phyloP scores from a whole-genome alignment of 2,797 vertebrate genomes.

The Halcyon badia region DNA sequence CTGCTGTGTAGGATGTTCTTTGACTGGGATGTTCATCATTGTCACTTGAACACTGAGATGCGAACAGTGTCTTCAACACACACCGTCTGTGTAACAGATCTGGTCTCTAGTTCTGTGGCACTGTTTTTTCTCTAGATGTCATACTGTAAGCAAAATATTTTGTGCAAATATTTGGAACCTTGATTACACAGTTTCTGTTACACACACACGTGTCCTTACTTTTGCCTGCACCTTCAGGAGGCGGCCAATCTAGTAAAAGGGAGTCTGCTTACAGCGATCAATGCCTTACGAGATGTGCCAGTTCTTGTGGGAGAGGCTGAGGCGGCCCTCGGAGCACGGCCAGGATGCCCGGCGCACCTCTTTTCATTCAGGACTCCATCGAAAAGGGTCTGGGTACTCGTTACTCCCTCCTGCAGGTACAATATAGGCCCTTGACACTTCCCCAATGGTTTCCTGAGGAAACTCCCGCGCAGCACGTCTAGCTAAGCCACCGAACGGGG shows the following conservation, averaged over 20 bases:
- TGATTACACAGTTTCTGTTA: not conserved
- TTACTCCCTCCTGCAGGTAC: not conserved
- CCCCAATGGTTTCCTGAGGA: not conserved
- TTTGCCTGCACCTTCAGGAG: not conserved
- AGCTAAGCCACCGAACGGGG: not conserved
- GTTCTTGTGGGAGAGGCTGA: not conserved
- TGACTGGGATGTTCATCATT: not conserved
- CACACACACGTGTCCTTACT: not conserved
- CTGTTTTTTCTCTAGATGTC: not conserved
- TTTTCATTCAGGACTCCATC: not conserved
- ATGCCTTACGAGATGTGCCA: not conserved
- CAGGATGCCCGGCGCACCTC: rapidly evolving
- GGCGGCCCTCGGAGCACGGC: not conserved
- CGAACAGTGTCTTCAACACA: not conserved
- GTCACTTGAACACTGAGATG: not conserved
- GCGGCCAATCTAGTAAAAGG: not conserved
- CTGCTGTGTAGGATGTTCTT: not conserved
- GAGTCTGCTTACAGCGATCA: not conserved
- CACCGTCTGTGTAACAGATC: not conserved
- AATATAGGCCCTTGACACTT: rapidly evolving
- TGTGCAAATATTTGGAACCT: not conserved
- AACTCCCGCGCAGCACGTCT: not conserved
- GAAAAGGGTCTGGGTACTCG: rapidly evolving
- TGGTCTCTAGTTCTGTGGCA: not conserved
- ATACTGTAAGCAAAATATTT: not conserved